These are phyloP conservation scores for Schlechtendalia chinensis DNA, from an alignment of 1,140 invertebrate genomes.

Conservation along the genomic window DNA sequence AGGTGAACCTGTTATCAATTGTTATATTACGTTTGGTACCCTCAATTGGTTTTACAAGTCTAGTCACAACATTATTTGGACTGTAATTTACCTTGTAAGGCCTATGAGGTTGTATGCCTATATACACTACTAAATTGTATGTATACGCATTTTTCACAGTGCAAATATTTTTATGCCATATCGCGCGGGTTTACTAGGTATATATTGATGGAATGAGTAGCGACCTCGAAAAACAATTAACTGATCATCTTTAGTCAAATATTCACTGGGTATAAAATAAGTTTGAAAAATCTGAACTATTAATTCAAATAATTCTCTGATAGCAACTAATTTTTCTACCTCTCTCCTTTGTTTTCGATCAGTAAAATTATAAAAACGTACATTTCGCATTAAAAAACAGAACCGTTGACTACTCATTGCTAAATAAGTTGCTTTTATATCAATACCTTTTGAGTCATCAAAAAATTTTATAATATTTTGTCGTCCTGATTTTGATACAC, in stretches of 20 bases:
- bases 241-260: conserved; percentile 51
- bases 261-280: conserved; percentile 52
- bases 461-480: no score
- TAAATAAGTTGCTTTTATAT: conserved; percentile 51
- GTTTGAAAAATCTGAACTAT: conserved; percentile 50
- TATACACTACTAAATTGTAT: neutral
- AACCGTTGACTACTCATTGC: conserved; percentile 53
- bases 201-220: conserved; percentile 55
- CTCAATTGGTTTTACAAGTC: conserved; percentile 52
- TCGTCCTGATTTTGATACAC: neutral
- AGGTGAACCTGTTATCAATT: conserved; percentile 19
- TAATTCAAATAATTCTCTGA: conserved; percentile 49
- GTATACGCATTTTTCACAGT: no score
- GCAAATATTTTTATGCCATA: no score
- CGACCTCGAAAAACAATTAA: no score
- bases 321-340: conserved; percentile 55
- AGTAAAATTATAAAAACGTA: conserved; percentile 55
- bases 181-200: no score
- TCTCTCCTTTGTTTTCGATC: conserved; percentile 53
- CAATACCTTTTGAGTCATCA: conserved; percentile 42
- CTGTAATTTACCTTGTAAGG: conserved; percentile 28
- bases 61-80: neutral
- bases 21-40: conserved; percentile 54
- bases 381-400: conserved; percentile 52
- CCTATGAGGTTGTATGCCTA: conserved; percentile 54